Evolutionary conservation across 2,113 vertebrate species (phyloP).

Genomic region (Platanista minor): DNA sequence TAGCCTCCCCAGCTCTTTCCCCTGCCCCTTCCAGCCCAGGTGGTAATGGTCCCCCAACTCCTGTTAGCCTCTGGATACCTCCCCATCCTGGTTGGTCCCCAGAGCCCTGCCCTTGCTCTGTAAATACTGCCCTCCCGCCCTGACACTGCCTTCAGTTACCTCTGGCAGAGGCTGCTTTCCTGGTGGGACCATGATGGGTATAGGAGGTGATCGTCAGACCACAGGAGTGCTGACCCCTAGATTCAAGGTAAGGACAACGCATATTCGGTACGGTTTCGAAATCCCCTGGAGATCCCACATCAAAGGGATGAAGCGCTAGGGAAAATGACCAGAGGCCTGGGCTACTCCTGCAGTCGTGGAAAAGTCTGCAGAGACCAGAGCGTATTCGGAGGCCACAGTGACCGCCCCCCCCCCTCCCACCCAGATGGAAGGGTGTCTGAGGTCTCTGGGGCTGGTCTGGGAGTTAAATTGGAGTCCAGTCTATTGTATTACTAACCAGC

Average conservation of each 20-base stretch:
- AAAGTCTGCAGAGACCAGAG: not conserved
- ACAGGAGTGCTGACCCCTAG: not conserved
- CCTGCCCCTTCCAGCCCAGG: not conserved
- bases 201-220: not conserved
- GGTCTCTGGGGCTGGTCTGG: not conserved
- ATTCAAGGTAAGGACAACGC: not conserved
- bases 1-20: not conserved
- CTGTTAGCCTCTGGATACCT: not conserved
- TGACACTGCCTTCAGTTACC: not conserved
- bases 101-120: not conserved
- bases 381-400: accelerated
- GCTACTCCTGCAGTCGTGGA: accelerated
- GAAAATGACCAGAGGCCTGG: not conserved
- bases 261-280: not conserved
- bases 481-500: not conserved
- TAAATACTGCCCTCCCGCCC: not conserved
- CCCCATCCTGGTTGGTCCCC: not conserved
- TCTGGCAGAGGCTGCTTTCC: not conserved
- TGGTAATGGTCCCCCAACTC: too few species aligned
- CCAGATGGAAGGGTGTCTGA: not conserved
- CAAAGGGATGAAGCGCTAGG: not conserved
- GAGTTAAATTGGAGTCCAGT: not conserved
- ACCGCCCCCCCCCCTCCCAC: too few species aligned
- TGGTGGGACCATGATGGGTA: accelerated
- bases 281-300: not conserved